A percentile compares a stretch with the other conserved stretches of the same genome.
phyloP scores from a whole-genome alignment of 2,797 vertebrate genomes.

The Coracias cyanogaster region DNA sequence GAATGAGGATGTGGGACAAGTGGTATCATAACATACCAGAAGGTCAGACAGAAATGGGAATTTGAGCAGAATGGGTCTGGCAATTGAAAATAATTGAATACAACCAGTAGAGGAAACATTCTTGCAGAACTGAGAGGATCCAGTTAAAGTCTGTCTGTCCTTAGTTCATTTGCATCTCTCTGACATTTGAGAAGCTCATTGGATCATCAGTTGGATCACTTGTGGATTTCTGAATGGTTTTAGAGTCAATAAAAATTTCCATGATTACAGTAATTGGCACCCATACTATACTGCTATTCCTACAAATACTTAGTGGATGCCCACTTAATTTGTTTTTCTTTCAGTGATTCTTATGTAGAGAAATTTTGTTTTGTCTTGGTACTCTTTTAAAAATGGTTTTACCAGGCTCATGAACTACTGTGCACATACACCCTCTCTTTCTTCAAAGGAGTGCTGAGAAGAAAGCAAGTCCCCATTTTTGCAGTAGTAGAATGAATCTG shows the following conservation, averaged over 20 bases:
- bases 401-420: background rate
- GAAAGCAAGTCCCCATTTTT: background rate
- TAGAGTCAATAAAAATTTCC: background rate
- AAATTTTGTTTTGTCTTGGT: background rate
- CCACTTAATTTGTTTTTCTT: background rate
- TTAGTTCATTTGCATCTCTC: background rate
- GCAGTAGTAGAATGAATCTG: background rate
- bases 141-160: background rate
- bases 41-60: background rate
- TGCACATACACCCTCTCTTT: background rate
- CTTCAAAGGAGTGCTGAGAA: background rate
- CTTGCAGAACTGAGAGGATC: background rate
- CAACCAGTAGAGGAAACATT: background rate
- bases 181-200: background rate
- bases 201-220: background rate
- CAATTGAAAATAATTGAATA: background rate
- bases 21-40: background rate
- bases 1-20: background rate
- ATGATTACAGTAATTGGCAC: background rate
- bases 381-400: background rate
- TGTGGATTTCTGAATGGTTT: background rate
- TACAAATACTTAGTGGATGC: background rate
- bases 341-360: background rate
- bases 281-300: background rate
- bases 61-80: background rate